Evolutionary conservation across 2,113 vertebrate species (phyloP).

Genomic region (Lophura nycthemera): DNA sequence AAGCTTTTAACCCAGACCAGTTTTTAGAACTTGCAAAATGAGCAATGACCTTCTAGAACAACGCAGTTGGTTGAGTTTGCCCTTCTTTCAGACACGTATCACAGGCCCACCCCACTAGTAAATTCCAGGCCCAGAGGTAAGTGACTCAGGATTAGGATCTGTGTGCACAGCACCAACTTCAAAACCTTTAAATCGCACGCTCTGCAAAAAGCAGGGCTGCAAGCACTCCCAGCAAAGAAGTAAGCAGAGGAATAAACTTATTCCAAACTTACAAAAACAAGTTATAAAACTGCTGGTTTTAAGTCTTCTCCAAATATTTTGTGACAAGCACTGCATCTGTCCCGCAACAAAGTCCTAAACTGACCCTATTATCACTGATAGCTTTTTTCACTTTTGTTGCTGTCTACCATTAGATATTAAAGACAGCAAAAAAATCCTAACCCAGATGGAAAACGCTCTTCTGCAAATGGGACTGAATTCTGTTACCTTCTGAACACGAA

Average conservation of each 20-base stretch:
- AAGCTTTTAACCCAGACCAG: not conserved
- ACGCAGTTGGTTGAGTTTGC: not conserved
- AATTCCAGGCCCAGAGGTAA: not conserved
- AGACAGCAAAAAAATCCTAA: not conserved
- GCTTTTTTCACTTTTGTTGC: not conserved
- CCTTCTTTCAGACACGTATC: not conserved
- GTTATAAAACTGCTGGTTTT: not conserved
- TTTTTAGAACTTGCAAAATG: not conserved
- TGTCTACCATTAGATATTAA: not conserved
- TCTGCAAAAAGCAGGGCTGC: not conserved
- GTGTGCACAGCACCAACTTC: not conserved
- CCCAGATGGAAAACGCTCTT: not conserved
- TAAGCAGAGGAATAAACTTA: not conserved
- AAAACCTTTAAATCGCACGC: not conserved
- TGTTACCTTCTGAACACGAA: not conserved
- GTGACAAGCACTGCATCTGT: not conserved
- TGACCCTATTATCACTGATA: not conserved
- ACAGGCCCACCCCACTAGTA: not conserved
- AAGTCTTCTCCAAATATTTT: not conserved
- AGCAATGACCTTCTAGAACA: not conserved
- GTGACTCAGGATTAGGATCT: not conserved
- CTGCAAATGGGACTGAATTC: not conserved
- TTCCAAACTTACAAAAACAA: not conserved
- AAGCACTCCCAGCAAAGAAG: not conserved
- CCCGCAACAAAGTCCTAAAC: not conserved